A percentile compares a stretch with the other conserved stretches of the same genome.
These are phyloP conservation scores for Chaenocephalus aceratus DNA, from an alignment of 2,113 vertebrate genomes.

Conservation along the genomic window DNA sequence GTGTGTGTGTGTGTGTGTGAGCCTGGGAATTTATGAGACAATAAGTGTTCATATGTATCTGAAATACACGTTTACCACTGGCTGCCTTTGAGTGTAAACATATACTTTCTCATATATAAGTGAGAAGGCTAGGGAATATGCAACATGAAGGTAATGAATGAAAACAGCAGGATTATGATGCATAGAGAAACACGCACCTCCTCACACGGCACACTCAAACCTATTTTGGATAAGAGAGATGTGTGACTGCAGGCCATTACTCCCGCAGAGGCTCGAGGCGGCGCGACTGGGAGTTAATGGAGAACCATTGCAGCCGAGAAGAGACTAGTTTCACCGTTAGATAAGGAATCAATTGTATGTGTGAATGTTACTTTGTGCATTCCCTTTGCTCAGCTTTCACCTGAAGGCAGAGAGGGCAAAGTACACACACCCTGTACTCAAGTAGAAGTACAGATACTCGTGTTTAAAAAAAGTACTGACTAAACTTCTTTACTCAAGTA, in stretches of 20 bases:
- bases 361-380: constrained; percentile 33
- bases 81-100: background rate
- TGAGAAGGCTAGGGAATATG: background rate
- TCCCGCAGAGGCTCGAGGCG: constrained; percentile 41
- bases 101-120: background rate
- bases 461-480: no score
- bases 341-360: constrained; percentile 70
- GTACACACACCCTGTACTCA: no score
- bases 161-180: constrained; percentile 6
- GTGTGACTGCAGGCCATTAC: constrained; percentile 54
- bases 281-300: constrained; percentile 51
- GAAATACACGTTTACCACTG: background rate
- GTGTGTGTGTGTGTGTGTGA: no score
- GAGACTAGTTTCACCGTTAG: constrained; percentile 59
- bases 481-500: no score
- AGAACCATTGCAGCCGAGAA: constrained; percentile 41
- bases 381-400: constrained; percentile 16
- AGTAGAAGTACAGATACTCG: no score
- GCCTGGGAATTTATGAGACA: no score
- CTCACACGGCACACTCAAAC: background rate
- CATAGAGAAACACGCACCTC: background rate
- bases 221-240: constrained; percentile 43
- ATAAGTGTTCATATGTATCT: background rate
- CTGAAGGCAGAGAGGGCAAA: background rate
- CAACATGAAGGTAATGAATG: background rate